Conservation (phyloP, 1,140 invertebrate species). For the Calosoma granatense region DNA sequence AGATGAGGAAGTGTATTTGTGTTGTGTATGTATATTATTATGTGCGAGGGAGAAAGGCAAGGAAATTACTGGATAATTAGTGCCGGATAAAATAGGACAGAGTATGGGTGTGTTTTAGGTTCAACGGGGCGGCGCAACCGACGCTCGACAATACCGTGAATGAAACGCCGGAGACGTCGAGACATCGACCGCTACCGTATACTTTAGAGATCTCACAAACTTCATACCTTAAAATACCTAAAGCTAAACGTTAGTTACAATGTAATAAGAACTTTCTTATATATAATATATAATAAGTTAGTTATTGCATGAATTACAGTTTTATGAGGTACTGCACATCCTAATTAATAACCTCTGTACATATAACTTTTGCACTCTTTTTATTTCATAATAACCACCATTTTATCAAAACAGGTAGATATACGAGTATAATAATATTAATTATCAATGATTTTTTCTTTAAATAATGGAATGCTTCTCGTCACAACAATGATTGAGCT, state of each 20-base stretch:
- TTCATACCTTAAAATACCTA: slow-evolving; percentile 33
- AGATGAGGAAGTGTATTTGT: too few species aligned
- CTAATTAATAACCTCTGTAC: slow-evolving; percentile 39
- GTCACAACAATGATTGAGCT: slow-evolving; percentile 39
- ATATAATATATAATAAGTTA: slow-evolving; percentile 31
- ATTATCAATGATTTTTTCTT: slow-evolving; percentile 16
- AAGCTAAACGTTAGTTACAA: slow-evolving; percentile 32
- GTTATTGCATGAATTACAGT: slow-evolving; percentile 39
- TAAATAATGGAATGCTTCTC: slow-evolving; percentile 36
- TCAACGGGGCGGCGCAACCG: not conserved
- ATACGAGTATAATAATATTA: slow-evolving; percentile 33
- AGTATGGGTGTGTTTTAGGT: slow-evolving; percentile 6
- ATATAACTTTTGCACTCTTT: slow-evolving; percentile 35
- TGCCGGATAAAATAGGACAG: not conserved
- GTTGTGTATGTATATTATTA: too few species aligned
- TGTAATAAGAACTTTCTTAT: slow-evolving; percentile 37
- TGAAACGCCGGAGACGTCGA: not conserved
- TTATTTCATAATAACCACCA: slow-evolving; percentile 35
- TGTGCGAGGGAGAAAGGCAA: too few species aligned
- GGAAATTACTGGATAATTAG: too few species aligned
- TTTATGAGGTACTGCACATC: slow-evolving; percentile 37
- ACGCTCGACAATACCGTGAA: not conserved
- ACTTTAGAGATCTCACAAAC: slow-evolving; percentile 28
- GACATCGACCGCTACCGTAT: not conserved
- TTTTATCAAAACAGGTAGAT: slow-evolving; percentile 38